phyloP scores from a whole-genome alignment of 2,888 invertebrate genomes.

The Ophion slaviceki region DNA sequence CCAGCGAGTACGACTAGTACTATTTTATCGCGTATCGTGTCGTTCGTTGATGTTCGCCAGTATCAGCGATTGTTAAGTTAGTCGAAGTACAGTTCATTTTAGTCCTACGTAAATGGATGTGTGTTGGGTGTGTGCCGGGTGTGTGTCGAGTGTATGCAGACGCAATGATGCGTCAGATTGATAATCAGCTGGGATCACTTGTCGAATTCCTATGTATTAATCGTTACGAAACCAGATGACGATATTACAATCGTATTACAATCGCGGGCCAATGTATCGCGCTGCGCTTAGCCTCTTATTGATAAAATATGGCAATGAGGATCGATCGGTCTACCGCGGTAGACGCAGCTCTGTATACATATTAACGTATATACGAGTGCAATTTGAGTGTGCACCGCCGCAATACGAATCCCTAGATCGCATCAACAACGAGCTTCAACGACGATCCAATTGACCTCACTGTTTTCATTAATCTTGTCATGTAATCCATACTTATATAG shows the following conservation, averaged over 20 bases:
- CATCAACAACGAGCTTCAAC: conserved; percentile 19
- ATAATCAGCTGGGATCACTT: background rate
- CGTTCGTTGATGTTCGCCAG: background rate
- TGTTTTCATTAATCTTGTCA: background rate
- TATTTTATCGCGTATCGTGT: background rate
- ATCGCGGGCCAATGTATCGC: background rate
- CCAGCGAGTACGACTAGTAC: background rate
- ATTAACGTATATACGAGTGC: background rate
- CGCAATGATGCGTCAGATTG: background rate
- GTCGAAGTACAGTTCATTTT: background rate
- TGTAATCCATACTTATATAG: conserved; percentile 1
- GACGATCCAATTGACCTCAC: conserved; percentile 29
- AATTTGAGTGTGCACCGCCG: background rate
- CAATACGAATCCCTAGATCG: conserved; percentile 18
- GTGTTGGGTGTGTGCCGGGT: background rate
- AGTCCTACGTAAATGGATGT: background rate
- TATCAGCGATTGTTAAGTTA: background rate
- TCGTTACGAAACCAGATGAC: background rate
- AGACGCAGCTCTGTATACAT: conserved; percentile 1
- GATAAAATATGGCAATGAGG: background rate
- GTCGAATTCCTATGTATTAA: background rate
- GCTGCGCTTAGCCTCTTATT: background rate
- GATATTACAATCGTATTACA: background rate
- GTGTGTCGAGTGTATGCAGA: background rate
- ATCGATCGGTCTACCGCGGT: conserved; percentile 14